Evolutionary conservation across 2,797 vertebrate species (phyloP), one percentile per base, ranked within the genome.

Genomic region (Antrozous pallidus): DNA sequence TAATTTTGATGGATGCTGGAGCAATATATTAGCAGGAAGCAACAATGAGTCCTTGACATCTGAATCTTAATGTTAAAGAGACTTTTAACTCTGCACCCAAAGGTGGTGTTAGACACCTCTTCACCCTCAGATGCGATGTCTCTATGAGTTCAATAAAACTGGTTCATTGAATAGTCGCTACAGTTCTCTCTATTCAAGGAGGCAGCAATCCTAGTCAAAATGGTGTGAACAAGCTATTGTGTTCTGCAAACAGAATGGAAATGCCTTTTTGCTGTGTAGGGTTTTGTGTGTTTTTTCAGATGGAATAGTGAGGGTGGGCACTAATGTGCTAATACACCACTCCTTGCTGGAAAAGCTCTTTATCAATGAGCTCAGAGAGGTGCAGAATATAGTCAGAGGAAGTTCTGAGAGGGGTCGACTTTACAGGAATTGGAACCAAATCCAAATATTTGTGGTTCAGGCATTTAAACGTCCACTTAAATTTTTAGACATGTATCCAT

Each of bases 401-500:
- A 85, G 38, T 86, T 85, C 58, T 79, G 70, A 88, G 58, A 85
- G 81, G 78, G 80, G 40, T 94, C 56, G 18, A 85, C 82, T 88
- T 95, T 94, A 91, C 0, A 0, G 91, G 94, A 96, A 96, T 47
- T 88, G 26, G 87, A 94, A 51, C 80, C 36, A 73, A 82, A 91
- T 36, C 49, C 18, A 22, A 90, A 80, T 31, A 79, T 91, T 54
- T 93, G 88, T 86, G 91, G 96, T 83, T 96, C 54, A 38, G 17
- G 58, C 31, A 22, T 28, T 94, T 49, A 93, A 75, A 54, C 79
- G 77, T 96, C 56, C 96, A 63, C 56, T 81, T 31, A 4, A 81
- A 86, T 80, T 86, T 96, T 95, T 92, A 93, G 54, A 94, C 95
- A 71, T 61, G 79, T 86, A 90, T 88, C 84, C 38, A 86, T 85